Evolutionary conservation across 2,113 vertebrate genomes (phyloP).

Genomic region (Sebastes fasciatus): DNA sequence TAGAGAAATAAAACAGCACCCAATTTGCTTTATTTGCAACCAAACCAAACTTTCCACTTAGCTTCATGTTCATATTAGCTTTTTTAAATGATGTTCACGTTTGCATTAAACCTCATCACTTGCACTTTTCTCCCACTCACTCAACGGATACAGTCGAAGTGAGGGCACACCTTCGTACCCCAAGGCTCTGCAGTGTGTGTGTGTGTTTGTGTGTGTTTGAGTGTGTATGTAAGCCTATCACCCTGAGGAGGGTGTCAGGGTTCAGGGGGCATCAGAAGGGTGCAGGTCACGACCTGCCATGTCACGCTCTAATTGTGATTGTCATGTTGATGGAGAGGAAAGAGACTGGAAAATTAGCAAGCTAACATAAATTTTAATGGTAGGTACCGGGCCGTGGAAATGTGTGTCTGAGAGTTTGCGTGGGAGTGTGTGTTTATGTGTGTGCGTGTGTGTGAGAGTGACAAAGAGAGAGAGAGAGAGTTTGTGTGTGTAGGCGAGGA

Average conservation of each 20-base stretch:
- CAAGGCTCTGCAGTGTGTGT: neutral
- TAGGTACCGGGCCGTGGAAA: constrained; percentile 32
- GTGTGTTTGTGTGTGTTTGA: neutral
- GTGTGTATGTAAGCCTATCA: neutral
- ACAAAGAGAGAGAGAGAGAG: neutral
- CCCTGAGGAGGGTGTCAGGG: constrained; percentile 53
- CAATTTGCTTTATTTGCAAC: neutral
- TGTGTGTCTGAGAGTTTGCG: constrained; percentile 16
- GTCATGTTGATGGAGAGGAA: constrained; percentile 79
- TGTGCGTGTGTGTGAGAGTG: constrained; percentile 3
- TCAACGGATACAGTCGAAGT: neutral
- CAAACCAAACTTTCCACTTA: neutral
- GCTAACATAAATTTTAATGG: constrained; percentile 69
- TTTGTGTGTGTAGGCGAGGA: constrained; percentile 24
- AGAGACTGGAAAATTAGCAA: constrained; percentile 71
- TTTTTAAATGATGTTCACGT: neutral
- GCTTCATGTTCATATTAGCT: neutral
- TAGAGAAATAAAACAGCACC: neutral
- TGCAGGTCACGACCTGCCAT: constrained; percentile 69
- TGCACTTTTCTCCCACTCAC: constrained; percentile 16
- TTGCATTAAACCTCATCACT: constrained; percentile 9
- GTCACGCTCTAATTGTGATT: constrained; percentile 77
- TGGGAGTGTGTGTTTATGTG: constrained; percentile 4
- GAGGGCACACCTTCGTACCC: neutral
- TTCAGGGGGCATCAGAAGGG: constrained; percentile 63